Conservation (phyloP, 2,888 invertebrate genomes). For the Rhopalosiphum nymphaeae region DNA sequence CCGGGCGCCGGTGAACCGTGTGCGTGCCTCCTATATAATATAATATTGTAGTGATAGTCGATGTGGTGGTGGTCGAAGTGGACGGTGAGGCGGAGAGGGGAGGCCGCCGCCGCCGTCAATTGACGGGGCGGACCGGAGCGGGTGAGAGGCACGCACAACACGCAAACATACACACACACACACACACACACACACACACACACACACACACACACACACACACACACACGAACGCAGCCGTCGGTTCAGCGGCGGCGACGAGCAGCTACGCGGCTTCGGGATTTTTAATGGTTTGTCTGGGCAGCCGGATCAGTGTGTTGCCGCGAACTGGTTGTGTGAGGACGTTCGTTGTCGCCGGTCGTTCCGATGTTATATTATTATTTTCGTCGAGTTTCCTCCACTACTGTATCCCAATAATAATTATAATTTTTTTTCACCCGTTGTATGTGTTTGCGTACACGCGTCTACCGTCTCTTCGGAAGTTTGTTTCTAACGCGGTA, state of each 20-base stretch:
- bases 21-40: conserved; percentile 10
- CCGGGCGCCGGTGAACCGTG: conserved; percentile 62
- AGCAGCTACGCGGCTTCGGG: conserved; percentile 54
- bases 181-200: conserved; percentile 14
- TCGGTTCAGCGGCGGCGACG: conserved; percentile 30
- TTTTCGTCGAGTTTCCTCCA: background rate
- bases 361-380: background rate
- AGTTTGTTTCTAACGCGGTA: background rate
- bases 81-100: conserved; percentile 20
- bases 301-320: conserved; percentile 61
- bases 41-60: background rate
- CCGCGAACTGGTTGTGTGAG: conserved; percentile 57
- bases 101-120: background rate
- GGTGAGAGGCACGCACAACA: conserved; percentile 12
- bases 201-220: too few relatives aligned
- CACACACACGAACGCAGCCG: background rate
- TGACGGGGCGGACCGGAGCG: background rate
- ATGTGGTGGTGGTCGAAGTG: background rate
- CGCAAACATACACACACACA: background rate
- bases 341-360: conserved; percentile 25
- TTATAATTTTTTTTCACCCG: background rate
- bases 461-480: background rate
- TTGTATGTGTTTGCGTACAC: background rate
- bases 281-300: conserved; percentile 63
- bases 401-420: too few relatives aligned